A percentile compares a stretch with the other conserved stretches of the same genome.
Evolutionary conservation across 1,140 invertebrate genomes (phyloP).

Genomic region (Apis laboriosa): DNA sequence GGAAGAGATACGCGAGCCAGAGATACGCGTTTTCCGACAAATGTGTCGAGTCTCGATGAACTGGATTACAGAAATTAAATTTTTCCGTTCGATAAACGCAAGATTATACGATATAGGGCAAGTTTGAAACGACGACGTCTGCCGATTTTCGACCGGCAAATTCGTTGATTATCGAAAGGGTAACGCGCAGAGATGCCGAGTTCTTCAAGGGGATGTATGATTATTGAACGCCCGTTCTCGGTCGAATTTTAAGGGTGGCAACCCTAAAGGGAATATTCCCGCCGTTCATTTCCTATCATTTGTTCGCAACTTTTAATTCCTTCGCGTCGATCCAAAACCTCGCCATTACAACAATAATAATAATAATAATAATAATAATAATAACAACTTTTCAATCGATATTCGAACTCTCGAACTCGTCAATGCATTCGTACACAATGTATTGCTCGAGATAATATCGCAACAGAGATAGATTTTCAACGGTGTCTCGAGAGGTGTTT

Average conservation of each 20-base stretch:
- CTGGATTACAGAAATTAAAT: not conserved
- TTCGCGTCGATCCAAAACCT: not conserved
- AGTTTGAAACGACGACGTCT: slow-evolving; percentile 1
- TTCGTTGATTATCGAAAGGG: slow-evolving; percentile 50
- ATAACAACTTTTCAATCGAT: not conserved
- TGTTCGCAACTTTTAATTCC: slow-evolving; percentile 28
- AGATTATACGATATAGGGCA: not conserved
- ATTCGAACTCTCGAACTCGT: not conserved
- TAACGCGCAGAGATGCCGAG: slow-evolving; percentile 32
- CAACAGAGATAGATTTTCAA: not conserved
- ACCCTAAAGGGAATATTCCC: slow-evolving; percentile 69
- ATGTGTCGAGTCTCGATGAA: too few relatives aligned
- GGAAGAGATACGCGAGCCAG: too few relatives aligned
- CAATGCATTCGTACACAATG: too few relatives aligned
- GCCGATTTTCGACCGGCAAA: slow-evolving; percentile 27
- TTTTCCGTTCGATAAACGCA: slow-evolving; percentile 4
- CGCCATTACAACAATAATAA: too few relatives aligned
- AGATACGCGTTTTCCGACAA: not conserved
- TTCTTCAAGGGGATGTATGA: slow-evolving; percentile 77
- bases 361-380: too few relatives aligned
- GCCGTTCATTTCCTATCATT: slow-evolving; percentile 11
- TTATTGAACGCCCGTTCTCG: slow-evolving; percentile 65
- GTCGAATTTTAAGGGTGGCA: slow-evolving; percentile 67
- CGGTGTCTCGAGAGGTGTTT: not conserved
- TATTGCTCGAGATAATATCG: not conserved